Evolutionary conservation across 2,888 invertebrate species (phyloP).

Genomic region (Machimus atricapillus): DNA sequence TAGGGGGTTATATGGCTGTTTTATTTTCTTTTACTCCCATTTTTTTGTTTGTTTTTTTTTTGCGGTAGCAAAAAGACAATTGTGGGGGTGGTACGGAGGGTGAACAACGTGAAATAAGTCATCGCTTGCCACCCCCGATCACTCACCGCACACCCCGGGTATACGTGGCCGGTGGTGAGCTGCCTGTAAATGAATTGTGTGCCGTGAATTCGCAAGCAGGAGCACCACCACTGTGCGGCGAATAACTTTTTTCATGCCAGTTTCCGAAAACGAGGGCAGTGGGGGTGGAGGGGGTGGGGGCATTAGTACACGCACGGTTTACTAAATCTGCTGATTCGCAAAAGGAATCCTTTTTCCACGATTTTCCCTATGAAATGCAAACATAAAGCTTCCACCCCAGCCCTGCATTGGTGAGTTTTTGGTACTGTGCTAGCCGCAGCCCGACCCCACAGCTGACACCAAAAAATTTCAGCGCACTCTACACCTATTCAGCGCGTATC

Average conservation of each 20-base stretch:
- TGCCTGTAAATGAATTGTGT: constrained; percentile 37
- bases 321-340: constrained; percentile 36
- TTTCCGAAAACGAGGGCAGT: background rate
- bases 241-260: background rate
- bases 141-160: background rate
- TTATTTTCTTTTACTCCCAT: background rate
- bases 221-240: background rate
- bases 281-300: background rate
- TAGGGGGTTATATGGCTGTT: background rate
- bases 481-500: background rate
- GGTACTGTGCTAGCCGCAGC: background rate
- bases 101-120: background rate
- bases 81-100: background rate
- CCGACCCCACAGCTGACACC: background rate
- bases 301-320: constrained; percentile 35
- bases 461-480: background rate
- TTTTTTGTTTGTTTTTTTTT: background rate
- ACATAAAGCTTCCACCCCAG: background rate
- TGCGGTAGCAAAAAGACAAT: constrained; percentile 3
- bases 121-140: background rate
- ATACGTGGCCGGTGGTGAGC: background rate
- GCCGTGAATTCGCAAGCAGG: constrained; percentile 33
- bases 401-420: background rate
- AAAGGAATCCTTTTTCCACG: constrained; percentile 1
- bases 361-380: background rate